Percentiles rank a stretch among this genome's conserved stretches.
phyloP scores from a whole-genome alignment of 2,797 vertebrate species.

The Urophycis tenuis region DNA sequence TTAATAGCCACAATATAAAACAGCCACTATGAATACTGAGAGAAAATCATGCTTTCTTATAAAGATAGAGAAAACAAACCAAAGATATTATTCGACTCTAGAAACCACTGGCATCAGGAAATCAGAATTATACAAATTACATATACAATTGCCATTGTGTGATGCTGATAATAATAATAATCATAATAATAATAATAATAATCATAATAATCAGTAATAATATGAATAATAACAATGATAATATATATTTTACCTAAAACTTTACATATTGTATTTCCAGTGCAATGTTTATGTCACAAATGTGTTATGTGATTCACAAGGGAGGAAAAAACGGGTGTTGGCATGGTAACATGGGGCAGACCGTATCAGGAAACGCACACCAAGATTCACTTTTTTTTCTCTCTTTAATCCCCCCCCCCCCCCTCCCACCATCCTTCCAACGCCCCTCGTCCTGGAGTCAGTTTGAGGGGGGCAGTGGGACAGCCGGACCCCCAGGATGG shows the following conservation, averaged over 20 bases:
- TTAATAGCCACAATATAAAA: conserved; percentile 69
- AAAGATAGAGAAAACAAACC: conserved; percentile 55
- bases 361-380: conserved; percentile 38
- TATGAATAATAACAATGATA: conserved; percentile 53
- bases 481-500: conserved; percentile 20
- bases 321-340: conserved; percentile 39
- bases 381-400: conserved; percentile 10
- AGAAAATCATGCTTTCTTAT: conserved; percentile 71
- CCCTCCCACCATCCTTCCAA: background rate
- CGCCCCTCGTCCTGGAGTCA: background rate
- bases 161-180: conserved; percentile 50
- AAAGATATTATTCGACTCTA: conserved; percentile 53
- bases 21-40: conserved; percentile 63
- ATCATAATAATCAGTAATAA: conserved; percentile 47
- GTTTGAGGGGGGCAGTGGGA: background rate
- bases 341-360: conserved; percentile 33
- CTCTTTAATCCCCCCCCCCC: background rate
- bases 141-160: conserved; percentile 68
- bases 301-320: conserved; percentile 48
- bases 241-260: conserved; percentile 65
- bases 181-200: too few species aligned
- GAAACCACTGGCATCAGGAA: conserved; percentile 69
- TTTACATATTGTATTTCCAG: conserved; percentile 71
- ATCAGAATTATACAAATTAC: conserved; percentile 70
- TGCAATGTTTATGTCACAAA: conserved; percentile 63